phyloP scores from a whole-genome alignment of 1,140 invertebrate genomes.

The Anadara kagoshimensis region DNA sequence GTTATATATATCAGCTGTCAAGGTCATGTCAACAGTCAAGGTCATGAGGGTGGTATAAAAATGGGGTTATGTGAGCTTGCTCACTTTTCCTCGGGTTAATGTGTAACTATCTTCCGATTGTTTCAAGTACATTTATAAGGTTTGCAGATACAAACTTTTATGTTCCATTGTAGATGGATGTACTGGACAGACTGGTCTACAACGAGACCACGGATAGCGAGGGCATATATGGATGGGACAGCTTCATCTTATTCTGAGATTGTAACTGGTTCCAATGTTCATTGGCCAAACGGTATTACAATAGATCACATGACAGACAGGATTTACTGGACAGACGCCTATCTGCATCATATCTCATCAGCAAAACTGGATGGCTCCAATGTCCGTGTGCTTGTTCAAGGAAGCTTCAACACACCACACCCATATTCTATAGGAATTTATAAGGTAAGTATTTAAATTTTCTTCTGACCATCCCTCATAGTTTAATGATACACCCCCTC shows the following conservation, averaged over 20 bases:
- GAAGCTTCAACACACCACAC: constrained; percentile 74
- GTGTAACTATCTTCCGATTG: no score
- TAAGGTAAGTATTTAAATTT: constrained; percentile 79
- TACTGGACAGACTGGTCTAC: constrained; percentile 96
- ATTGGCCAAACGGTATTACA: constrained; percentile 61
- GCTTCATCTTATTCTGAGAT: constrained; percentile 26
- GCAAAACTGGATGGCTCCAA: constrained; percentile 46
- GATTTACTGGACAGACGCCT: constrained; percentile 60
- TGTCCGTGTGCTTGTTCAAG: constrained; percentile 30
- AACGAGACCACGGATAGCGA: constrained; percentile 89
- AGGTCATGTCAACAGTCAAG: no score
- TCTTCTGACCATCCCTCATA: no score
- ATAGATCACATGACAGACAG: constrained; percentile 54
- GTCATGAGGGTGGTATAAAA: no score
- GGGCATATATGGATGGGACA: constrained; percentile 91
- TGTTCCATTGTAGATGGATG: constrained; percentile 51
- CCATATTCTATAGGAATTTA: constrained; percentile 90
- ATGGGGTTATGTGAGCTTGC: no score
- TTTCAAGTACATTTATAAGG: no score
- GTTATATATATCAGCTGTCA: no score
- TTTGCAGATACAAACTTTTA: no score
- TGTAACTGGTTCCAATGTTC: constrained; percentile 45
- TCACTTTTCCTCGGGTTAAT: no score
- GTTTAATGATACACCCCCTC: no score
- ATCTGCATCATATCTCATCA: constrained; percentile 40